phyloP scores from a whole-genome alignment of 2,797 vertebrate species.

The Falco columbarius region DNA sequence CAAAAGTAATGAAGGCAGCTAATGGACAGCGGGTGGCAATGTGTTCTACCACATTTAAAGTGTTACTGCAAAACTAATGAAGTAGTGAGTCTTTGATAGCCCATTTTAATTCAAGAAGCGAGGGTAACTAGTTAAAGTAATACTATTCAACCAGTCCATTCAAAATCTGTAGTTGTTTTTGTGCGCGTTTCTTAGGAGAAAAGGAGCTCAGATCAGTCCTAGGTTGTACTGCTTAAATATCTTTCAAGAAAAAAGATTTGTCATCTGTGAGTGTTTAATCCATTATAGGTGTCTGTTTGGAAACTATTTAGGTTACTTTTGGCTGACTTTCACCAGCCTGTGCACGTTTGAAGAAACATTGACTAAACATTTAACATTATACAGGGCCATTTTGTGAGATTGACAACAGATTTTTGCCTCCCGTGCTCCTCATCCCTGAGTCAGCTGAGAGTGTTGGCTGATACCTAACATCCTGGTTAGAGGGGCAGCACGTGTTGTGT shows the following conservation, averaged over 20 bases:
- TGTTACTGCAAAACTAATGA: slow-evolving; percentile 16
- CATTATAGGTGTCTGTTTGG: background rate
- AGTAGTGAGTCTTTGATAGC: background rate
- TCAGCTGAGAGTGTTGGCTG: background rate
- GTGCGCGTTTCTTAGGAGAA: background rate
- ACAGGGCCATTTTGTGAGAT: background rate
- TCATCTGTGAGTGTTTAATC: slow-evolving; percentile 24
- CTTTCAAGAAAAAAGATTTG: background rate
- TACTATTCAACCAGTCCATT: background rate
- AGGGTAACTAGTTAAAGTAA: background rate
- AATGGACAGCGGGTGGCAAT: background rate
- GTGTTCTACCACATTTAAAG: background rate
- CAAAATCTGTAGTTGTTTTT: background rate
- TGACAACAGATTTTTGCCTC: background rate
- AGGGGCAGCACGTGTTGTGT: background rate
- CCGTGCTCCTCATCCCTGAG: accelerated
- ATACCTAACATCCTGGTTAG: background rate
- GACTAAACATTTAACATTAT: background rate
- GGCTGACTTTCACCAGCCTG: background rate
- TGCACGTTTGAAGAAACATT: background rate
- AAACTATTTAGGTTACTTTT: slow-evolving; percentile 34
- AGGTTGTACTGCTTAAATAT: background rate
- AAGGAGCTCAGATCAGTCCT: background rate
- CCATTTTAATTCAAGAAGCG: background rate
- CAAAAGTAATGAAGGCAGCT: background rate